Evolutionary conservation across 2,113 vertebrate species (phyloP).

Genomic region (Craseonycteris thonglongyai): DNA sequence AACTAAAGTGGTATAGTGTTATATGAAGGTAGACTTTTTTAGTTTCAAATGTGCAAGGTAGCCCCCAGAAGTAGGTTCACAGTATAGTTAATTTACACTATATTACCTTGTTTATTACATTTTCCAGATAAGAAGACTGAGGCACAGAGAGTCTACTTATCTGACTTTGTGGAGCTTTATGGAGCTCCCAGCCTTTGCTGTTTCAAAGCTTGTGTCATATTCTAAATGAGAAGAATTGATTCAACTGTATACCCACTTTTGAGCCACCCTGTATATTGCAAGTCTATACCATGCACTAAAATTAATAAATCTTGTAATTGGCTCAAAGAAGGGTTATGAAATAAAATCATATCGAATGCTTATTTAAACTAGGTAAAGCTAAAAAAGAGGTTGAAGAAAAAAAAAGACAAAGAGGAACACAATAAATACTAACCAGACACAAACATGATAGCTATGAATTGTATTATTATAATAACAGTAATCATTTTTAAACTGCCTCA

Average conservation of each 20-base stretch:
- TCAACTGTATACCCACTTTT: too few relatives aligned
- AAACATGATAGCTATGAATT: neutral
- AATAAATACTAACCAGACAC: neutral
- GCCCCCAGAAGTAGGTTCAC: too few relatives aligned
- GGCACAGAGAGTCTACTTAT: too few relatives aligned
- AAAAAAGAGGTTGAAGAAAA: neutral
- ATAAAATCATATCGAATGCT: neutral
- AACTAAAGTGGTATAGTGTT: neutral
- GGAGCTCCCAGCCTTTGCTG: too few relatives aligned
- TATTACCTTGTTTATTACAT: too few relatives aligned
- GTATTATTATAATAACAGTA: neutral
- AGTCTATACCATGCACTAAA: neutral
- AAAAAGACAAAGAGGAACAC: neutral
- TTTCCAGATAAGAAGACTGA: too few relatives aligned
- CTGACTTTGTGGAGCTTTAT: too few relatives aligned
- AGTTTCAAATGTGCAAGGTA: neutral
- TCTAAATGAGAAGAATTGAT: too few relatives aligned
- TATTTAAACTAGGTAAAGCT: neutral
- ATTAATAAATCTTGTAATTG: neutral
- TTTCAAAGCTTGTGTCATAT: too few relatives aligned
- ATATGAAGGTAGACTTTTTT: neutral
- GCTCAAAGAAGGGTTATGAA: neutral
- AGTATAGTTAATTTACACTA: too few relatives aligned
- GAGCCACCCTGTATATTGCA: too few relatives aligned
- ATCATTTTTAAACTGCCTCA: neutral